Percentiles rank a stretch among this genome's conserved stretches.
These are phyloP conservation scores for Dichetophora obliterata DNA, from an alignment of 2,888 invertebrate genomes.

Conservation along the genomic window DNA sequence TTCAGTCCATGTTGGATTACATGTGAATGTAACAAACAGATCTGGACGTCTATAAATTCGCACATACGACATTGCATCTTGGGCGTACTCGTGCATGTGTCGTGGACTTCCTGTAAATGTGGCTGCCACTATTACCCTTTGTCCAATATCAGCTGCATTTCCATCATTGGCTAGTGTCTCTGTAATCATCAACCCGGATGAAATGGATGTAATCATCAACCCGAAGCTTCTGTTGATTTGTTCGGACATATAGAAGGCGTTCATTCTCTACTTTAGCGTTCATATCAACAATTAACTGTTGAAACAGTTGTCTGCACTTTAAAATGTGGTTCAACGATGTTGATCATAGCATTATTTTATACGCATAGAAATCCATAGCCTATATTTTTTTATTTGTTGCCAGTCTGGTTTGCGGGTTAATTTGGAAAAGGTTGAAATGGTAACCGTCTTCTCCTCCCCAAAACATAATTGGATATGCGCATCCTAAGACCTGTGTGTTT, in stretches of 20 bases:
- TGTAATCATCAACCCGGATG: too few relatives aligned
- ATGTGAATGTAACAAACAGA: conserved; percentile 42
- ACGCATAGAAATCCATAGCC: not conserved
- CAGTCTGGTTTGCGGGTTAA: not conserved
- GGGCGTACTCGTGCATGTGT: conserved; percentile 43
- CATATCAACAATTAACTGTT: not conserved
- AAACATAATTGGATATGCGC: not conserved
- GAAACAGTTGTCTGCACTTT: conserved; percentile 4
- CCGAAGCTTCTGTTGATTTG: not conserved
- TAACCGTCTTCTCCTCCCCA: not conserved
- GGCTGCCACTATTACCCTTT: conserved; percentile 36
- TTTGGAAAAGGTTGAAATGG: not conserved
- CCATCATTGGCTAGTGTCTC: too few relatives aligned
- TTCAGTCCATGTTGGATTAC: conserved; percentile 35
- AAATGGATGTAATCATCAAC: too few relatives aligned
- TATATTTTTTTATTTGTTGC: not conserved
- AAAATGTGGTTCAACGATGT: not conserved
- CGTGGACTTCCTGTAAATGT: conserved; percentile 41
- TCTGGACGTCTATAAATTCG: conserved; percentile 35
- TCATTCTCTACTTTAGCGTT: not conserved
- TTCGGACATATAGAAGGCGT: not conserved
- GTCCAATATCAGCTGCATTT: conserved; percentile 53
- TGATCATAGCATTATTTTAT: conserved; percentile 4
- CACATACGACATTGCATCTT: conserved; percentile 36
- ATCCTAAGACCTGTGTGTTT: too few relatives aligned